phyloP scores from a whole-genome alignment of 2,888 invertebrate species.

The Baronia brevicornis region DNA sequence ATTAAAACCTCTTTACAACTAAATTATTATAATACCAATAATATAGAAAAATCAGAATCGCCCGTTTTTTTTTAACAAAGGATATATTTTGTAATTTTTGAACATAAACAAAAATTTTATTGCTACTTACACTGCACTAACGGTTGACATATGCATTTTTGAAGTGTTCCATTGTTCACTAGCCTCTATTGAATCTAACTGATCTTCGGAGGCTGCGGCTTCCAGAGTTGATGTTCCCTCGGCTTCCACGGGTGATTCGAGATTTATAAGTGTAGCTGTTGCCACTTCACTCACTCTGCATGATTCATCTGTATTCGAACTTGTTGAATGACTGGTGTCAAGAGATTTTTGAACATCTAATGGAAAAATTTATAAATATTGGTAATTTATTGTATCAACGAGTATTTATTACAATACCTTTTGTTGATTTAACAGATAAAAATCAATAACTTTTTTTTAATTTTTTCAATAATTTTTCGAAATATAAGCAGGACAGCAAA shows the following conservation, averaged over 20 bases:
- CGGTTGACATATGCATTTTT: constrained; percentile 51
- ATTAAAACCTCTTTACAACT: too few relatives aligned
- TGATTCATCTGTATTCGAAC: constrained; percentile 53
- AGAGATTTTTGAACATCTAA: constrained; percentile 54
- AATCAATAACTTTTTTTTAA: too few relatives aligned
- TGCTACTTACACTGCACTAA: constrained; percentile 54
- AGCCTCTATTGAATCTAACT: constrained; percentile 64
- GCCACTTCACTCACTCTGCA: constrained; percentile 50
- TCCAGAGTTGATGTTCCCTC: constrained; percentile 22
- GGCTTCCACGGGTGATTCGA: constrained; percentile 50
- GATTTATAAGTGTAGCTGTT: constrained; percentile 58
- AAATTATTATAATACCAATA: too few relatives aligned
- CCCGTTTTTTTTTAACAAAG: too few relatives aligned
- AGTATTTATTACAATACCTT: too few relatives aligned
- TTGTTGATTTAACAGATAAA: too few relatives aligned
- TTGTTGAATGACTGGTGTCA: constrained; percentile 61
- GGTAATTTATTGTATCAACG: too few relatives aligned
- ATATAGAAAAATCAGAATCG: too few relatives aligned
- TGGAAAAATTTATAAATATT: neutral
- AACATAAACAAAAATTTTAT: too few relatives aligned
- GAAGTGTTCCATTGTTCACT: constrained; percentile 57
- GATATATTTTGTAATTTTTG: too few relatives aligned
- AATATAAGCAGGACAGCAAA: too few relatives aligned
- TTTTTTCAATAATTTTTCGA: too few relatives aligned
- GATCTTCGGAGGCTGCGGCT: constrained; percentile 41